Base-by-base conservation (phyloP, 2,888 invertebrate species). In the Latrodectus elegans region DNA sequence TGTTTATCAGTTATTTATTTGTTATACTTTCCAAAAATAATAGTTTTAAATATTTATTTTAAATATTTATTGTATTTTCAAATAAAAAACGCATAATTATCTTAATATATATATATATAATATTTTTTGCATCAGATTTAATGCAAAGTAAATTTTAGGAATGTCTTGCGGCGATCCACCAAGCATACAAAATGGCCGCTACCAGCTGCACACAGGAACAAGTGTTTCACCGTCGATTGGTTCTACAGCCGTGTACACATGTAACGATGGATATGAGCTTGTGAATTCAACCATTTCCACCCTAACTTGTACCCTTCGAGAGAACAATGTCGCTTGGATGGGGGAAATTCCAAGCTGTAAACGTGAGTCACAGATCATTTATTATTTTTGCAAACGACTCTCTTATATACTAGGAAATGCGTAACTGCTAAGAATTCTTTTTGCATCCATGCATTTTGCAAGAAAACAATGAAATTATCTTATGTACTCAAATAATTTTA, bases 131-230 rank as follows among this genome's bases (percentile, higher is more conserved):
- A 51, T 68, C 14, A 6, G n/a, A n/a, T 49, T 9, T 52, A 4
- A 17, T 52, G n/a, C 9, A 68, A 9, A 12, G 8, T 68, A 3
- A 22, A 15, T 26, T 72, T n/a, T 49, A 87, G 87, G 77, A 73
- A 77, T 87, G 72, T 17, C 72, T 15, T 87, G 87, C 67, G 22
- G 51, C 11, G 60, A 72, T 8, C 87, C 87, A n/a, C 76, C 81
- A 0, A 8, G n/a, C 8, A 71, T 87, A 51, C 4, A 1, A 8
- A 51, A 82, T 4, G 87, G 72, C 1, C 12, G 67, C 10, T 81
- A 73, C n/a, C 12, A 22, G 22, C n/a, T 82, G n/a, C 4, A 68
- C 6, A 73, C 49, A 9, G 82, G 87, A 1, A 51, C 67, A n/a
- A 51, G 51, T 10, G 15, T 11, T 12, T 0, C 8, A 10, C 77